Evolutionary conservation across 2,113 vertebrate genomes (phyloP), one percentile per base, ranked within the genome.

Genomic region (Chaetodon trifascialis): DNA sequence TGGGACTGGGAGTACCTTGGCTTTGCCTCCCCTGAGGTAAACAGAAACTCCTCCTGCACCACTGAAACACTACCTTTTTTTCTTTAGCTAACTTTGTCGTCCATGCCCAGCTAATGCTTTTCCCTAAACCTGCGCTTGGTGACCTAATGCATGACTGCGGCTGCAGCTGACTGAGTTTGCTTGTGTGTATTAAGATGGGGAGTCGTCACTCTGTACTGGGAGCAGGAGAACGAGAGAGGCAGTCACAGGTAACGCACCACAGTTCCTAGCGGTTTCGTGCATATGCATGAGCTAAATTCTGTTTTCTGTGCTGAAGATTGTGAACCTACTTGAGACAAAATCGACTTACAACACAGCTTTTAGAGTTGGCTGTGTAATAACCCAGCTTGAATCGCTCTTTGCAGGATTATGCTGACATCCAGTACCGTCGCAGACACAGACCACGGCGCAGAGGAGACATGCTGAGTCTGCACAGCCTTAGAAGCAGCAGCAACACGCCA

Each of bases 1-100:
- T 99, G 98, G 98, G 98, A 99, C 91, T 99, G 98, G 98, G 98
- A 99, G 88, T 99, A 99, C 95, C 97, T 99, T 87, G 97, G 98
- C 91, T 98, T 99, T 94, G 96, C 97, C 86, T 99, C 98, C 68
- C 97, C 98, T 0, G 97, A 99, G 97, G 98, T 99, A 97, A 95
- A 59, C 34, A 40, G 11, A 69, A 40, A 34, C 1, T 1, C n/a
- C n/a, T 60, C 49, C 19, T 47, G 36, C 67, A 34, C 19, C 56
- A 64, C 12, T 47, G 17, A 79, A 81, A 82, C 19, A 60, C 60
- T 38, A 56, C 66, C 56, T 62, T 42, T 59, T 59, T 69, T 62
- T 62, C 56, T 47, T 82, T 25, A 68, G 75, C 72, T 59, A 42
- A 75, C 12, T 11, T 46, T 66, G 38, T 63, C 12, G 21, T 76